These are phyloP conservation scores for Melanophora roralis DNA, from an alignment of 2,888 invertebrate genomes.

Conservation along the genomic window DNA sequence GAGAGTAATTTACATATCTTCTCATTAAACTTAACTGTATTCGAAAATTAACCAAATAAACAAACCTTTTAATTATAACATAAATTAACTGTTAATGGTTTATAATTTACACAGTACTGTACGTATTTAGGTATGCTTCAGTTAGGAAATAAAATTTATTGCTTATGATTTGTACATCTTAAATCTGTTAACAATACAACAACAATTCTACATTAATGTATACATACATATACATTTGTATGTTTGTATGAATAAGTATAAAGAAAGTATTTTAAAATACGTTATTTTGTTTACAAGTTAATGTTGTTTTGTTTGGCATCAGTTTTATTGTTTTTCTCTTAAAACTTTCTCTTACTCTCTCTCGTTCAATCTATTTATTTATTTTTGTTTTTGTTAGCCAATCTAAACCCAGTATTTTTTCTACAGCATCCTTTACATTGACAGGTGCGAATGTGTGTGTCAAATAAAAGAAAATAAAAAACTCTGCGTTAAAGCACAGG, in stretches of 20 bases:
- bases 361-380: neutral
- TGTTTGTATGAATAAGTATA: no score
- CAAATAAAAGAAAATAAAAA: neutral
- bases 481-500: slow-evolving; percentile 27
- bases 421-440: slow-evolving; percentile 38
- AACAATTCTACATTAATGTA: no score
- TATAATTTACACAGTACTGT: no score
- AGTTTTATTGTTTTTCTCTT: neutral
- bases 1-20: no score
- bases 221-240: neutral
- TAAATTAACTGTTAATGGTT: no score
- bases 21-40: no score
- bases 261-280: neutral
- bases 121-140: no score
- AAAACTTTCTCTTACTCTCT: neutral
- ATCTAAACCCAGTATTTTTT: slow-evolving; percentile 51
- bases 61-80: no score
- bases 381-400: neutral
- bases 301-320: neutral
- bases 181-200: neutral
- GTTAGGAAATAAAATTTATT: slow-evolving; percentile 30
- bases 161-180: slow-evolving; percentile 30
- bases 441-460: neutral
- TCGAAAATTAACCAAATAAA: no score
- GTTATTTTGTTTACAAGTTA: slow-evolving; percentile 11